phyloP scores from a whole-genome alignment of 2,797 vertebrate genomes.

The Taenioides sp. region DNA sequence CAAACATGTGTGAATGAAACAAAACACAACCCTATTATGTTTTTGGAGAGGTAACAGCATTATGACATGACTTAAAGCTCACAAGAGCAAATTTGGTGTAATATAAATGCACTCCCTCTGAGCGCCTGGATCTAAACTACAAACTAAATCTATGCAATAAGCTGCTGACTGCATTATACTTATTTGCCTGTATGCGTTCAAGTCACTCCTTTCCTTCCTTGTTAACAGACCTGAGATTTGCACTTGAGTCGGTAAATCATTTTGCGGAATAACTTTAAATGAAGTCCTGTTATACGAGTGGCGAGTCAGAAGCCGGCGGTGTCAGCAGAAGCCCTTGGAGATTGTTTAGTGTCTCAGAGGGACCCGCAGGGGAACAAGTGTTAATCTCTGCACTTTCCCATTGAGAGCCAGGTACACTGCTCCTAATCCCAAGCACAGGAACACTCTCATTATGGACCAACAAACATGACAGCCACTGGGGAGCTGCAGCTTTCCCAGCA shows the following conservation, averaged over 20 bases:
- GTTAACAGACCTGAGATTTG: constrained; percentile 23
- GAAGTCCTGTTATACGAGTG: constrained; percentile 35
- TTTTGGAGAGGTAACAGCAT: no score
- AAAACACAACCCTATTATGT: no score
- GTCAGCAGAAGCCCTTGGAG: constrained; percentile 46
- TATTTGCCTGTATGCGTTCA: not conserved
- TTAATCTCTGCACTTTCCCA: constrained; percentile 60
- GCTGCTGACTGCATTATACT: not conserved
- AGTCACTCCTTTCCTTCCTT: not conserved
- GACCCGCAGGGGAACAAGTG: constrained; percentile 31
- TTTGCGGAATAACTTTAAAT: constrained; percentile 34
- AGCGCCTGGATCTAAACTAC: not conserved
- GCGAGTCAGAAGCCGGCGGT: constrained; percentile 17
- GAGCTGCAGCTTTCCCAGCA: constrained; percentile 44
- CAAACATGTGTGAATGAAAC: no score
- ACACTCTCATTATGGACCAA: constrained; percentile 62
- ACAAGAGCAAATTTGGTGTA: no score
- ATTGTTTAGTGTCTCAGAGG: constrained; percentile 35
- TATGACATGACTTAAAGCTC: no score
- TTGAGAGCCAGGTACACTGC: constrained; percentile 54
- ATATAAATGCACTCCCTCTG: not conserved
- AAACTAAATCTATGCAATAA: not conserved
- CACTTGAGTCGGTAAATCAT: constrained; percentile 21
- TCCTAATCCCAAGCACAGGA: constrained; percentile 55
- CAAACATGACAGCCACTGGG: constrained; percentile 44